Evolutionary conservation across 2,797 vertebrate genomes (phyloP), one percentile per base, ranked within the genome.

Genomic region (Melanotaenia boesemani): DNA sequence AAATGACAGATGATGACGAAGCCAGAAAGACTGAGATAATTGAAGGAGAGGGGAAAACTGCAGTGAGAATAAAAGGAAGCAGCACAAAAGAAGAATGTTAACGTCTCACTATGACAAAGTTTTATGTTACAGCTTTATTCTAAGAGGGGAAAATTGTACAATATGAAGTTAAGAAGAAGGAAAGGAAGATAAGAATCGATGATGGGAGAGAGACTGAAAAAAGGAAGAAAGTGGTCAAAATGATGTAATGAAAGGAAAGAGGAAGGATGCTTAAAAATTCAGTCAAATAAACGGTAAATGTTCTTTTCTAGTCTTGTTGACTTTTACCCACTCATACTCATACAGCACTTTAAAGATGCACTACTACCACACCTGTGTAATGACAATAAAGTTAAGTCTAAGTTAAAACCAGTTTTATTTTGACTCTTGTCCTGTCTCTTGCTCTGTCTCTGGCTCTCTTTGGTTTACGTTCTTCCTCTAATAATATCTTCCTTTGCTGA

Each of bases 1-100:
- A 63, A 68, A 81, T 74, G 76, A 72, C 3, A 64, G 70, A 78
- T 57, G 55, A 58, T 62, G 63, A 76, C 63, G 73, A 77, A 81
- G 60, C 28, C 13, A 12, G 41, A 61, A 52, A 67, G 39, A 67
- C 48, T 34, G 65, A 41, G 56, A 55, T 44, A 79, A 69, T 44
- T 63, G 10, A 32, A 11, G 10, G 37, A 39, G 46, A 70, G 52
- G 11, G 70, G 52, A 32, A 5, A 60, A 71, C 37, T 12, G 70
- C 34, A 10, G 37, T 12, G 37, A 8, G n/a, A 63, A 34, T 6
- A 15, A 22, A 64, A 66, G 6, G 41, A 0, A 20, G 50, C 18
- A 18, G 39, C 0, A 18, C 2, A 48, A 15, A 46, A 32, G 55
- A 32, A 3, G 44, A 56, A 54, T 75, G 37, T 44, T 37, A 50